Percentiles rank a stretch among this genome's conserved stretches.
phyloP scores from a whole-genome alignment of 1,140 invertebrate genomes.

The Helicoverpa zea region DNA sequence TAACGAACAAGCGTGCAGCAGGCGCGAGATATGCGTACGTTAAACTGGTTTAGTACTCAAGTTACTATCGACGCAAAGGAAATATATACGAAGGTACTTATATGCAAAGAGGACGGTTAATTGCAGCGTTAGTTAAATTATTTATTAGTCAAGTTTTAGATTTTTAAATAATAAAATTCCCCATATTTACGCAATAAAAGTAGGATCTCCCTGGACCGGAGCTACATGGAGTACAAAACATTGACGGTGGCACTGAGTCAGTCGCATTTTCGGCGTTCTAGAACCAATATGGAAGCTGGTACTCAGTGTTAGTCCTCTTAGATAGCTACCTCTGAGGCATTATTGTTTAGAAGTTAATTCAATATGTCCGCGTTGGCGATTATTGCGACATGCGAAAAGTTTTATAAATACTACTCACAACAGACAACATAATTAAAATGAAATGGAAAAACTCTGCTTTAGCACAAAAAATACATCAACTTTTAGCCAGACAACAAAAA shows the following conservation, averaged over 20 bases:
- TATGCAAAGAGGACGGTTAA: constrained; percentile 28
- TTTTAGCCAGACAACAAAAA: constrained; percentile 18
- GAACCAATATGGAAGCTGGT: constrained; percentile 68
- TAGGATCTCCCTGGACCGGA: constrained; percentile 73
- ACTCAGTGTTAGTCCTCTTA: constrained; percentile 58
- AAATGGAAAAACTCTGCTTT: neutral
- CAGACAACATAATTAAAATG: neutral
- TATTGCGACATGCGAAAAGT: constrained; percentile 32
- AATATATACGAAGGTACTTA: constrained; percentile 20
- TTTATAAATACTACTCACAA: constrained; percentile 17
- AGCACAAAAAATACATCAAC: neutral
- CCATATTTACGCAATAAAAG: constrained; percentile 85
- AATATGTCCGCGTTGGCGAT: neutral
- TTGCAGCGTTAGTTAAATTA: constrained; percentile 50
- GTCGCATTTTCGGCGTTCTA: constrained; percentile 71
- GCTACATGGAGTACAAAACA: constrained; percentile 84
- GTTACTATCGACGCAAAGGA: constrained; percentile 18
- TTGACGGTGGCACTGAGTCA: constrained; percentile 78
- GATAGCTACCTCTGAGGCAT: neutral
- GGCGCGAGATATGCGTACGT: constrained; percentile 19
- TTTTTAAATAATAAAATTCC: constrained; percentile 60
- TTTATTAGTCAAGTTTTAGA: constrained; percentile 32
- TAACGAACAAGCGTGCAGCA: constrained; percentile 29
- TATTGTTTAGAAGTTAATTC: constrained; percentile 15
- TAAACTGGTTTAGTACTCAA: constrained; percentile 23